Evolutionary conservation across 2,888 invertebrate genomes (phyloP), one percentile per base, ranked within the genome.

Genomic region (Leptopilina myrica): DNA sequence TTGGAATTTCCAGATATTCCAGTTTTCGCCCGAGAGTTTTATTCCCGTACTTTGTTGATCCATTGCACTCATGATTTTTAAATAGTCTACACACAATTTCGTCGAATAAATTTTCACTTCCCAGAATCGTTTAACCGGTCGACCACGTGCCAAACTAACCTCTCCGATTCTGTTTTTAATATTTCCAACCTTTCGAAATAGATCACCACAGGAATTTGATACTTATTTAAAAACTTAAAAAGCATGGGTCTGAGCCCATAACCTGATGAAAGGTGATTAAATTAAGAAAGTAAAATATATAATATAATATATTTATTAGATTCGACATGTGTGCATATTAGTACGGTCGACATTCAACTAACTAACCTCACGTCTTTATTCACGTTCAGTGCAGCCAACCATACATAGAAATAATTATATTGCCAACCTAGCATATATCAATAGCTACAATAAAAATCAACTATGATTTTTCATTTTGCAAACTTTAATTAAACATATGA

Each of bases 1-100:
- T 78, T 82, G 79, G 53, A 79, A 80, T 67, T 77, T 81, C 78
- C 79, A 82, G 4, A 76, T 2, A 11, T 64, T 8, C 80, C 81
- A 83, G 59, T 80, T 80, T 15, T 80, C 80, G 53, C 14, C 62
- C 3, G 62, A 62, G 8, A 62, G 62, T 62, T 62, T 62, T 62
- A 15, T 62, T 62, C 20, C 62, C 15, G 62, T 62, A 15, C 2
- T 62, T 20, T 8, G 14, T n/a, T 59, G n/a, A 6, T 59, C 59
- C 59, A n/a, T 59, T 59, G 59, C 59, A 59, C 59, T 59, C 49
- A 49, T 49, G 9, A 49, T 49, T 49, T 49, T 59, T n/a, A 0
- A n/a, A n/a, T 15, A n/a, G 14, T 14, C 59, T 59, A 59, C 15
- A n/a, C 59, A n/a, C 59, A n/a, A 59, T 11, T 14, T 59, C n/a